Percentiles rank a stretch among this genome's conserved stretches.
Evolutionary conservation across 2,797 vertebrate species (phyloP).

Genomic region (Anas bahamensis): DNA sequence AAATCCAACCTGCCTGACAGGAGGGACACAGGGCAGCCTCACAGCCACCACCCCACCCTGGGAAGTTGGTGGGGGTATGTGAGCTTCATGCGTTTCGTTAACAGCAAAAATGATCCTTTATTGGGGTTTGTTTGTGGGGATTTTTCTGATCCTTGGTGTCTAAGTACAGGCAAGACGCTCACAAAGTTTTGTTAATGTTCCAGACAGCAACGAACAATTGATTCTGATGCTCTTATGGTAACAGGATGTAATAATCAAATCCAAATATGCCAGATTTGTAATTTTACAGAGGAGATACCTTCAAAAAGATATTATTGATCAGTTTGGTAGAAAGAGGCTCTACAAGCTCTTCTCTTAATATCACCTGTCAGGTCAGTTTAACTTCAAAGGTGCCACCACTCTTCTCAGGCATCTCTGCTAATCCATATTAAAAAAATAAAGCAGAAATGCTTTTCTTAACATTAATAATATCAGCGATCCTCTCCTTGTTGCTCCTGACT

Average conservation of each 20-base stretch:
- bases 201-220: background rate
- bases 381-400: background rate
- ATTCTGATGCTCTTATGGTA: background rate
- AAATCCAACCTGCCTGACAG: background rate
- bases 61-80: background rate
- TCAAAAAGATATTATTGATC: background rate
- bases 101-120: background rate
- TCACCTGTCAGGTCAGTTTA: slow-evolving; percentile 3
- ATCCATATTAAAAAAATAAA: background rate
- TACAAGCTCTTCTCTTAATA: background rate
- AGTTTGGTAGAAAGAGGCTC: background rate
- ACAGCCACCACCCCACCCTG: background rate
- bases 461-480: background rate
- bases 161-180: background rate
- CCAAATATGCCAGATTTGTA: background rate
- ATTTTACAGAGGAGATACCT: background rate
- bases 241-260: background rate
- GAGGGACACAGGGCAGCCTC: background rate
- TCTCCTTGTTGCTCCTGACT: slow-evolving; percentile 29
- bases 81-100: background rate
- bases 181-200: background rate
- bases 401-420: slow-evolving; percentile 1
- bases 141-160: background rate
- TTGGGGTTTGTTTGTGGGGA: background rate
- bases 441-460: background rate